These are phyloP conservation scores for Osmoderma eremita DNA, from an alignment of 2,888 invertebrate genomes.

Conservation along the genomic window DNA sequence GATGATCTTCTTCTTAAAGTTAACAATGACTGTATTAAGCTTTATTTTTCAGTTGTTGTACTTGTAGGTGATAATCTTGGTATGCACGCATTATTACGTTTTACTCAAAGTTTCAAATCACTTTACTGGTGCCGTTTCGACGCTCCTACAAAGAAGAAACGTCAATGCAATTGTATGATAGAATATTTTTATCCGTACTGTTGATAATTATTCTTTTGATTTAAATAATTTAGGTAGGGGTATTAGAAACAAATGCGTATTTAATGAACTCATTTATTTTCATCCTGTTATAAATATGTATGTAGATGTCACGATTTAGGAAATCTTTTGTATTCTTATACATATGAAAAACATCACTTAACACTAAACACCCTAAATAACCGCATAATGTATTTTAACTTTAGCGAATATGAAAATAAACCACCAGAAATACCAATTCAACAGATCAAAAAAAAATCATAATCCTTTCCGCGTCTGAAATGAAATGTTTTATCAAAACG, in stretches of 20 bases:
- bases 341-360: constrained; percentile 43
- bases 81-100: constrained; percentile 49
- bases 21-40: constrained; percentile 21
- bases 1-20: constrained; percentile 47
- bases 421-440: constrained; percentile 35
- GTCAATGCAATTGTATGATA: background rate
- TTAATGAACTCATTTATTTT: constrained; percentile 46
- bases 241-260: constrained; percentile 48
- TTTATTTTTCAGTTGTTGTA: constrained; percentile 45
- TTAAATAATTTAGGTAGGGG: constrained; percentile 42
- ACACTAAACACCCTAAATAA: constrained; percentile 41
- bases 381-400: constrained; percentile 33
- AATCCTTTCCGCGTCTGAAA: constrained; percentile 52
- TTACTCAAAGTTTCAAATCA: constrained; percentile 49
- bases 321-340: constrained; percentile 44
- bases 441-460: constrained; percentile 43
- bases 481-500: constrained; percentile 46
- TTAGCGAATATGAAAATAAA: constrained; percentile 12
- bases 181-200: background rate
- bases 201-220: constrained; percentile 19
- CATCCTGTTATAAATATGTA: constrained; percentile 50
- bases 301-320: constrained; percentile 51
- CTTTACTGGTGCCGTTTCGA: constrained; percentile 51
- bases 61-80: constrained; percentile 53
- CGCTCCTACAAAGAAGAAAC: background rate